Conservation (phyloP, 2,797 vertebrate species). For the Rhynchotus rufescens region DNA sequence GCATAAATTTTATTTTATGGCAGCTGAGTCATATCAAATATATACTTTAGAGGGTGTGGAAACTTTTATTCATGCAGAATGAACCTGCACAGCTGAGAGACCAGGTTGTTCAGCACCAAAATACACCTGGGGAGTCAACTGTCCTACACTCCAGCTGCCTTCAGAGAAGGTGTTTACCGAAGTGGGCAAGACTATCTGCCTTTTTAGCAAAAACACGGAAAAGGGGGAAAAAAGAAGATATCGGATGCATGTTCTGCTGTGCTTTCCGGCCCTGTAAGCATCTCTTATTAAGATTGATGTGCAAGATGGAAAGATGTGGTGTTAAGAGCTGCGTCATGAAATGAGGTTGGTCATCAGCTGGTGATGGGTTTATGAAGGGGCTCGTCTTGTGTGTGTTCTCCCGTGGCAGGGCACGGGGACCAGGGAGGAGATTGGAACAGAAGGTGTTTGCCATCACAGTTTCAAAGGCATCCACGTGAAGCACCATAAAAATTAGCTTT, state of each 20-base stretch:
- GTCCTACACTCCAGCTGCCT: background rate
- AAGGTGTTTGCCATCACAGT: background rate
- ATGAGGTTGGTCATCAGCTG: background rate
- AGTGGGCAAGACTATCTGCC: background rate
- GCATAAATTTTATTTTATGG: background rate
- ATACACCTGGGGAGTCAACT: background rate
- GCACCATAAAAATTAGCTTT: background rate
- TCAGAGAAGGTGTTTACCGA: background rate
- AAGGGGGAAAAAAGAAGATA: background rate
- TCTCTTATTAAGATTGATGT: background rate
- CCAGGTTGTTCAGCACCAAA: background rate
- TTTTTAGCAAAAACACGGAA: too few relatives aligned
- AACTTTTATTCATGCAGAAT: background rate
- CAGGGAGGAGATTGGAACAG: background rate
- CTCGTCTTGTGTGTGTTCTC: background rate
- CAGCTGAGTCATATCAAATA: background rate
- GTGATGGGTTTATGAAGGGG: background rate
- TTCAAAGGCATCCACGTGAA: background rate
- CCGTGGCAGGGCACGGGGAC: background rate
- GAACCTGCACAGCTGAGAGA: background rate
- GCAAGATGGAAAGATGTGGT: background rate
- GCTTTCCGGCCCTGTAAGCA: background rate
- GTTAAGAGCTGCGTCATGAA: background rate
- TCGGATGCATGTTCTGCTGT: background rate
- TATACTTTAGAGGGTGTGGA: background rate